A percentile compares a stretch with the other conserved stretches of the same genome.
Evolutionary conservation across 2,888 invertebrate genomes (phyloP).

Genomic region (Ischnura elegans): DNA sequence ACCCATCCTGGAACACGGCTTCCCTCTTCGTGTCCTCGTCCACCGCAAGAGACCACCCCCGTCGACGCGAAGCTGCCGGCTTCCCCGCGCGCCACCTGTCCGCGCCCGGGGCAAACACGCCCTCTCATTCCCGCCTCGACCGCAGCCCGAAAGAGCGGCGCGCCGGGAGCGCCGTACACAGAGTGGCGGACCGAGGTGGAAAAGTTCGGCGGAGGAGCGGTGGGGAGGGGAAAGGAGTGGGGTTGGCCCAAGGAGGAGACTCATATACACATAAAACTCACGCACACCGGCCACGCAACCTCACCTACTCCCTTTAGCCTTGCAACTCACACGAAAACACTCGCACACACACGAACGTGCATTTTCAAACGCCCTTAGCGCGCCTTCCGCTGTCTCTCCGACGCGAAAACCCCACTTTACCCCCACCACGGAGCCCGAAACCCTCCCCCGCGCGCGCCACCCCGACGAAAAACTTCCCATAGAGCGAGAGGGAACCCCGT

Average conservation of each 20-base stretch:
- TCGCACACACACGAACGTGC: neutral
- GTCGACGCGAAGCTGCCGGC: neutral
- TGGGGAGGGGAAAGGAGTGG: neutral
- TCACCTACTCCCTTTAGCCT: slow-evolving; percentile 28
- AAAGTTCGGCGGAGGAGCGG: neutral
- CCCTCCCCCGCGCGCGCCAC: neutral
- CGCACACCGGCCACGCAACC: slow-evolving; percentile 22
- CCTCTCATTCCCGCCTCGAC: slow-evolving; percentile 58
- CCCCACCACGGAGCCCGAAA: neutral
- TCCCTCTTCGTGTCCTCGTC: slow-evolving; percentile 31
- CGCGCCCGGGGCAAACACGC: slow-evolving; percentile 51
- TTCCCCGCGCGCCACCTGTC: slow-evolving; percentile 58
- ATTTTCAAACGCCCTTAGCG: neutral
- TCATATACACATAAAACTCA: neutral
- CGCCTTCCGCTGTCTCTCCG: slow-evolving; percentile 29
- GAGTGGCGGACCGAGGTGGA: neutral
- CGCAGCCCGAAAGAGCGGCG: slow-evolving; percentile 56
- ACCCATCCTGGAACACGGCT: neutral
- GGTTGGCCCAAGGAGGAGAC: neutral
- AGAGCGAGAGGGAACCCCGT: neutral
- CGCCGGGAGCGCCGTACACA: neutral
- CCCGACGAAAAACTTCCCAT: slow-evolving; percentile 5
- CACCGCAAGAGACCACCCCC: slow-evolving; percentile 55
- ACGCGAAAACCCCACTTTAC: neutral
- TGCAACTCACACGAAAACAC: too few relatives aligned